Conservation (phyloP, 1,140 invertebrate species). For the Rhizoglyphus robini region DNA sequence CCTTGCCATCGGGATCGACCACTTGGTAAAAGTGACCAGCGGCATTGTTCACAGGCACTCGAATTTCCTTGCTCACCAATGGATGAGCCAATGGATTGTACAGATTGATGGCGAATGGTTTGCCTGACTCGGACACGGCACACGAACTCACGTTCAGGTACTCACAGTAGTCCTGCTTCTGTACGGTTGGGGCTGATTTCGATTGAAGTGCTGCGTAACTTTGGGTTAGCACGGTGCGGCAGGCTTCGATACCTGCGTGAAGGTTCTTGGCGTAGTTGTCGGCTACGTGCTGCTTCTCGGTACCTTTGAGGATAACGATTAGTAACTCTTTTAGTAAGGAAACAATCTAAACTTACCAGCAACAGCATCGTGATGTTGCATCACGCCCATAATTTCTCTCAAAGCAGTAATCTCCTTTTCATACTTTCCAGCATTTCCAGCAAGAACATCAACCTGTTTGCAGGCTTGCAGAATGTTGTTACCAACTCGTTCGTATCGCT, state of each 20-base stretch:
- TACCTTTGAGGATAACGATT: constrained; percentile 49
- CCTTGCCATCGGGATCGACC: constrained; percentile 42
- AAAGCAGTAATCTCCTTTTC: constrained; percentile 16
- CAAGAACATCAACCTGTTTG: constrained; percentile 35
- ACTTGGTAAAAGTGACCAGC: constrained; percentile 44
- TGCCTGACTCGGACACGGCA: constrained; percentile 42
- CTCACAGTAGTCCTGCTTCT: constrained; percentile 40
- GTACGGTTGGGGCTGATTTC: constrained; percentile 29
- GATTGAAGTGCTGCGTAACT: constrained; percentile 34
- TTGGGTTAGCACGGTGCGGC: constrained; percentile 36
- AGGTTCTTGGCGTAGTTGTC: constrained; percentile 60
- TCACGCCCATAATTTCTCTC: constrained; percentile 16
- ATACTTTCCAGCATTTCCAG: not conserved
- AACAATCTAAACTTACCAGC: constrained; percentile 45
- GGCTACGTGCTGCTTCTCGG: constrained; percentile 76
- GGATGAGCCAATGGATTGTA: constrained; percentile 64
- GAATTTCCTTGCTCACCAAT: constrained; percentile 44
- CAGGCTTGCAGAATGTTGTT: constrained; percentile 68
- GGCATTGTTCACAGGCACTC: constrained; percentile 49
- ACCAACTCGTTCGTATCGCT: constrained; percentile 38
- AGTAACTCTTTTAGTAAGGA: constrained; percentile 38
- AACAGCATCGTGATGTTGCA: constrained; percentile 54
- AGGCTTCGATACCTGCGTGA: not conserved
- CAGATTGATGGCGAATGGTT: constrained; percentile 50
- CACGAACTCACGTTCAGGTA: constrained; percentile 45